Conservation (phyloP, 1,140 invertebrate genomes). For the Sogatella furcifera region DNA sequence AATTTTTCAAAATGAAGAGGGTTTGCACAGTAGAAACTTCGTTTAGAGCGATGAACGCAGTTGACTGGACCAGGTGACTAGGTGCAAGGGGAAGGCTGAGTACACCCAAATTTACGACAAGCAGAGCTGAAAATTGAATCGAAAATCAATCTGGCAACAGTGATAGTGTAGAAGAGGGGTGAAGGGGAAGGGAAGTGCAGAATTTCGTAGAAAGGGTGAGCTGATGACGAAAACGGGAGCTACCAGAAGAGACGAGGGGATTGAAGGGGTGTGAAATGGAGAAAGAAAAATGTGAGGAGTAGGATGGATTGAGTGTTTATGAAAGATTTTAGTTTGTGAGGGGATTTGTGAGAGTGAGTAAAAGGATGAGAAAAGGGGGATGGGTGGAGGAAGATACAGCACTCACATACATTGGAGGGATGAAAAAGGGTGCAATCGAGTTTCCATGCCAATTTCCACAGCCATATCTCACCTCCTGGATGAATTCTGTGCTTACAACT, state of each 20-base stretch:
- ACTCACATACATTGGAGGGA: too few relatives aligned
- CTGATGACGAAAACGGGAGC: not conserved
- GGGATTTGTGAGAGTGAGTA: too few relatives aligned
- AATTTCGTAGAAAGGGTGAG: too few relatives aligned
- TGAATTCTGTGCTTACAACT: not conserved
- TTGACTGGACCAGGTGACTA: too few relatives aligned
- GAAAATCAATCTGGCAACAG: constrained; percentile 7
- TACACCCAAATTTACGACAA: constrained; percentile 7
- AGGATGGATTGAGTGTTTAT: too few relatives aligned
- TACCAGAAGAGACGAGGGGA: not conserved
- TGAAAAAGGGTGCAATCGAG: not conserved
- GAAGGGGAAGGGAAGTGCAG: not conserved
- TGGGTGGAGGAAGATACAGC: too few relatives aligned
- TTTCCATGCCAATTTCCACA: not conserved
- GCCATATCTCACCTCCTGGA: not conserved
- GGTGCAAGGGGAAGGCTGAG: not conserved
- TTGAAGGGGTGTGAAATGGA: not conserved
- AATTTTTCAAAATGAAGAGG: too few relatives aligned
- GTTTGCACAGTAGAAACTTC: too few relatives aligned
- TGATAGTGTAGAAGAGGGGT: not conserved
- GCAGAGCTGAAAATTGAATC: constrained; percentile 8
- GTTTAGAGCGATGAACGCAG: too few relatives aligned
- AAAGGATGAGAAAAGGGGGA: too few relatives aligned
- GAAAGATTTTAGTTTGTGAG: too few relatives aligned
- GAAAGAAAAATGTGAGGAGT: not conserved